Evolutionary conservation across 2,888 invertebrate genomes (phyloP).

Genomic region (Encarsia formosa): DNA sequence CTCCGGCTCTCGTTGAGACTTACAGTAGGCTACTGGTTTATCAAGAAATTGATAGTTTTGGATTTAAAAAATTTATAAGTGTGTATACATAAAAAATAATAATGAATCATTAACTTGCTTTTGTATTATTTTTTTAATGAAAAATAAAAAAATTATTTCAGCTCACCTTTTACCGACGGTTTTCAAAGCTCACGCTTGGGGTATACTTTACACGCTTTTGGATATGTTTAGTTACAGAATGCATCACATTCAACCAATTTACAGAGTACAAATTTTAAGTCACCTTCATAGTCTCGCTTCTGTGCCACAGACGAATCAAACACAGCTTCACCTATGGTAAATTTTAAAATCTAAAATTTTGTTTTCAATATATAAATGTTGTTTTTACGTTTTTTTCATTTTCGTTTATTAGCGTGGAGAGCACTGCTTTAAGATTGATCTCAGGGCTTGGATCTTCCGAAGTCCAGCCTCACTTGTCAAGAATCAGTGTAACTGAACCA

Average conservation of each 20-base stretch:
- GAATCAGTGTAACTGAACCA: conserved; percentile 83
- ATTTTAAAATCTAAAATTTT: conserved; percentile 82
- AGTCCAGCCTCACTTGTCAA: conserved; percentile 87
- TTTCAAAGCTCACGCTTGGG: conserved; percentile 87
- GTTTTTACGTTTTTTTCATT: not conserved
- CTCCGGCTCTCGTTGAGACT: conserved; percentile 91
- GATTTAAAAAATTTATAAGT: conserved; percentile 88
- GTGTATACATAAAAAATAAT: not conserved
- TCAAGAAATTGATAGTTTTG: conserved; percentile 93
- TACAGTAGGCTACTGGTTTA: conserved; percentile 90
- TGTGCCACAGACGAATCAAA: conserved; percentile 91
- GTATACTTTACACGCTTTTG: conserved; percentile 85
- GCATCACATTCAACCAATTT: conserved; percentile 95
- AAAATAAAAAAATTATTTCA: conserved; percentile 48
- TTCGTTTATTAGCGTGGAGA: conserved; percentile 66
- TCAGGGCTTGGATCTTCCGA: conserved; percentile 90
- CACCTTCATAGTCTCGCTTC: conserved; percentile 88
- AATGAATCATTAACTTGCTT: conserved; percentile 5
- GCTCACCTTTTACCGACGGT: conserved; percentile 86
- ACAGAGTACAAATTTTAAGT: conserved; percentile 85
- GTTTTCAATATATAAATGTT: not conserved
- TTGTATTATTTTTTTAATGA: conserved; percentile 5
- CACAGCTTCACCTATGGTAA: conserved; percentile 86
- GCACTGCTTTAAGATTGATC: conserved; percentile 79
- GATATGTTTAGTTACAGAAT: conserved; percentile 97